A percentile compares a stretch with the other conserved stretches of the same genome.
Evolutionary conservation across 2,888 invertebrate genomes (phyloP).

Genomic region (Chalcis sispes): DNA sequence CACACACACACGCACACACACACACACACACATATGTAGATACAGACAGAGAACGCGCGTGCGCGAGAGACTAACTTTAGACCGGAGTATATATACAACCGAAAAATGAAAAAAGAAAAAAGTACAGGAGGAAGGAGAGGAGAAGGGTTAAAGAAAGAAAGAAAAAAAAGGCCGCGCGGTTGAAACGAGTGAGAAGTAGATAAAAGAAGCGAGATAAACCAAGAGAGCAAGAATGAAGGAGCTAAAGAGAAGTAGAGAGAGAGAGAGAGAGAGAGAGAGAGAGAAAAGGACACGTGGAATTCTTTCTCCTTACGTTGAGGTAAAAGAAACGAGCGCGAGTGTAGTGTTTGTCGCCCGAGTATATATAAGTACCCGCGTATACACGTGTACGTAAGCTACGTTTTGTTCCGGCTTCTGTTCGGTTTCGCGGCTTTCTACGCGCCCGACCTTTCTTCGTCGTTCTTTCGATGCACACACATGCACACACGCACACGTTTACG

Average conservation of each 20-base stretch:
- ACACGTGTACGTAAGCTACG: conserved; percentile 5
- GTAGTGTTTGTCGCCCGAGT: too few species aligned
- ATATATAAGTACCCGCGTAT: not conserved
- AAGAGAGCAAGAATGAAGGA: not conserved
- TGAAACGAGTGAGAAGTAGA: conserved; percentile 53
- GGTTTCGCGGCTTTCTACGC: not conserved
- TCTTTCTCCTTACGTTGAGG: not conserved
- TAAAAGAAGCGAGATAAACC: conserved; percentile 56
- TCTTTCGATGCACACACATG: not conserved
- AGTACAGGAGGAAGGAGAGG: not conserved
- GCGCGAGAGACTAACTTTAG: not conserved
- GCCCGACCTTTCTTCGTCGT: not conserved
- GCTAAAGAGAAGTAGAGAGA: conserved; percentile 25
- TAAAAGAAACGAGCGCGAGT: too few species aligned
- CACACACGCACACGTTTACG: not conserved
- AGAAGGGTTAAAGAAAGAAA: not conserved
- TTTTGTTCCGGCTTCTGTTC: conserved; percentile 54
- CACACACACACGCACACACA: too few species aligned
- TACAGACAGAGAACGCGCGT: too few species aligned
- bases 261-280: not conserved
- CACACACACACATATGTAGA: too few species aligned
- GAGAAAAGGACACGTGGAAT: not conserved
- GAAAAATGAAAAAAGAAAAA: not conserved
- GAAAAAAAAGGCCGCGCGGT: conserved; percentile 25
- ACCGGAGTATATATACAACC: conserved; percentile 1